Evolutionary conservation across 2,888 invertebrate genomes (phyloP).

Genomic region (Cryptosula pallasiana): DNA sequence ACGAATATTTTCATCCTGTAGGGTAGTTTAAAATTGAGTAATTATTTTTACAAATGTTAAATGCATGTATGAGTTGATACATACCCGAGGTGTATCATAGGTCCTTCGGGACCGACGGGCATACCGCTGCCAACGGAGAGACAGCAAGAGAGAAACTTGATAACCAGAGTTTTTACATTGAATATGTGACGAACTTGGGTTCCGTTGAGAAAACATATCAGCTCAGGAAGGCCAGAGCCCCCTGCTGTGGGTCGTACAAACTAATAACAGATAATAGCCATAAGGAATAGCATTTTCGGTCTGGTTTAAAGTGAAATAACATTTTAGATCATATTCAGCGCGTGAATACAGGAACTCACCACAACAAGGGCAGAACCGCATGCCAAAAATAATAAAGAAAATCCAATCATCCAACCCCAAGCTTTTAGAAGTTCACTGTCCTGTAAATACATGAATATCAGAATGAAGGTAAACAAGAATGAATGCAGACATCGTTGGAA

Average conservation of each 20-base stretch:
- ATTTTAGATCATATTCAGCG: too few species aligned
- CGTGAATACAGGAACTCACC: slow-evolving; percentile 33
- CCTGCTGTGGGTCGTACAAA: slow-evolving; percentile 44
- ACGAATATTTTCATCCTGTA: too few species aligned
- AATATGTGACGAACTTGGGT: slow-evolving; percentile 51
- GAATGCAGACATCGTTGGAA: too few species aligned
- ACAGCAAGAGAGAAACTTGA: slow-evolving; percentile 49
- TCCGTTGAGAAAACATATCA: slow-evolving; percentile 53
- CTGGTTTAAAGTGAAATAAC: too few species aligned
- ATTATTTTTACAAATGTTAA: too few species aligned
- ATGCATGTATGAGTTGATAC: slow-evolving; percentile 22
- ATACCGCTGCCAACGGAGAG: slow-evolving; percentile 53
- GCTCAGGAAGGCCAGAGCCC: slow-evolving; percentile 51
- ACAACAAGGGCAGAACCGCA: slow-evolving; percentile 42
- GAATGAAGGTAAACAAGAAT: too few species aligned
- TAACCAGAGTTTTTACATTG: slow-evolving; percentile 47
- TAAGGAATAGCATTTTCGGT: too few species aligned
- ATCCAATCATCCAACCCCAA: slow-evolving; percentile 40
- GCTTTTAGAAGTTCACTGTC: slow-evolving; percentile 34
- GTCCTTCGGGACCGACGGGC: slow-evolving; percentile 55
- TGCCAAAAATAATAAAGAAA: slow-evolving; percentile 40
- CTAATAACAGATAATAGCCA: slow-evolving; percentile 29
- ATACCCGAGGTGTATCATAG: slow-evolving; percentile 55
- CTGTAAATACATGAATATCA: background rate
- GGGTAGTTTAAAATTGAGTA: too few species aligned